Conservation (phyloP, 2,888 invertebrate species). For the Phyllotreta cruciferae region DNA sequence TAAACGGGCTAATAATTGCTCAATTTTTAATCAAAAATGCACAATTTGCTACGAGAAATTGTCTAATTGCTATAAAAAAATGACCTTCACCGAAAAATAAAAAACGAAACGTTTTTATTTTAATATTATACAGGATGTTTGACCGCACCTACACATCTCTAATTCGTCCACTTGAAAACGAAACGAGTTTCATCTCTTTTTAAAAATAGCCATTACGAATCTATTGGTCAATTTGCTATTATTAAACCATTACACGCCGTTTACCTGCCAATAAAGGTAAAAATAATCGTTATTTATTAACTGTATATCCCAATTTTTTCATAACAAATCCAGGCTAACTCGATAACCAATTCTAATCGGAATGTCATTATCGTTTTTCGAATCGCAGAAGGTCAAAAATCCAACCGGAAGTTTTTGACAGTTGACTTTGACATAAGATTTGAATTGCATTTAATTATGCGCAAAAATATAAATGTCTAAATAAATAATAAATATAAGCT, state of each 20-base stretch:
- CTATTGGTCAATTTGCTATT: neutral
- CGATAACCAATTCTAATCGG: no score
- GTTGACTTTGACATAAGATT: neutral
- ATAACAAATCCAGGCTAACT: no score
- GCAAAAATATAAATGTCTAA: no score
- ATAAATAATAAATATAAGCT: no score
- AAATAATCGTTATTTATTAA: slow-evolving; percentile 5
- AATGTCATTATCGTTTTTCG: no score
- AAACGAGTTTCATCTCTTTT: slow-evolving; percentile 7
- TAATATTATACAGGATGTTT: slow-evolving; percentile 6
- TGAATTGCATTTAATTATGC: no score
- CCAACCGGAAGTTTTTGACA: neutral
- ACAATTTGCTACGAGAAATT: no score
- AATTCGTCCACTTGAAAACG: slow-evolving; percentile 1
- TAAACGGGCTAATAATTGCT: no score
- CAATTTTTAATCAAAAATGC: no score
- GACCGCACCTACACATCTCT: slow-evolving; percentile 11
- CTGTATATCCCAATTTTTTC: no score
- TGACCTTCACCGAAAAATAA: neutral
- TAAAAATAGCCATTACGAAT: slow-evolving; percentile 16
- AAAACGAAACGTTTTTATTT: neutral
- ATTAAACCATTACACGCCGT: neutral
- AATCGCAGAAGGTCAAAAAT: no score
- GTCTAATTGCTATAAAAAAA: no score
- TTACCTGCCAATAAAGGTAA: slow-evolving; percentile 8